Conservation (phyloP, 2,888 invertebrate species). For the Tinea trinotella region DNA sequence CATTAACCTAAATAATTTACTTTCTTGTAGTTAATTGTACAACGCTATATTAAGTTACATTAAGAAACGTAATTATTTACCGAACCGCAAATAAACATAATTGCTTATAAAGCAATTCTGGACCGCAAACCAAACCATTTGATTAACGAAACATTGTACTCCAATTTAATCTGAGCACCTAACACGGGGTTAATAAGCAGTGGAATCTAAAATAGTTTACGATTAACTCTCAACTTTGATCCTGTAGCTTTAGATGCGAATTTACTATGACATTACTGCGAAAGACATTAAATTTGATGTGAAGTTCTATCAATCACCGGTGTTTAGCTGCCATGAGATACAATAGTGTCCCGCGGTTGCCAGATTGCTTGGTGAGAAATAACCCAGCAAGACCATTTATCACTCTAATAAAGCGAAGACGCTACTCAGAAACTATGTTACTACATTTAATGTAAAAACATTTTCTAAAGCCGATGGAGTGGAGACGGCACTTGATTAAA, state of each 20-base stretch:
- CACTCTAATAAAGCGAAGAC: constrained; percentile 14
- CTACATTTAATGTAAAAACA: constrained; percentile 7
- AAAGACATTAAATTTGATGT: constrained; percentile 9
- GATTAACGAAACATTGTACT: constrained; percentile 1
- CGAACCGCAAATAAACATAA: background rate
- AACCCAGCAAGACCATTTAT: constrained; percentile 15
- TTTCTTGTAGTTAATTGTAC: too few relatives aligned
- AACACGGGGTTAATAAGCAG: constrained; percentile 10
- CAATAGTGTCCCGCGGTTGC: constrained; percentile 18
- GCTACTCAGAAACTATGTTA: constrained; percentile 10
- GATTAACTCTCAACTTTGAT: background rate
- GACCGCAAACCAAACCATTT: background rate
- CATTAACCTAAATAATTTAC: too few relatives aligned
- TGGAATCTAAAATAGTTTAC: background rate
- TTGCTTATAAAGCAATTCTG: background rate
- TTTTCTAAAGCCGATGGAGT: constrained; percentile 10
- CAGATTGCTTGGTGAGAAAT: constrained; percentile 16
- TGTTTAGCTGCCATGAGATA: constrained; percentile 18
- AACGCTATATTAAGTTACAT: too few relatives aligned
- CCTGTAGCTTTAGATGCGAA: background rate
- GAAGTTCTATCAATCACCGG: constrained; percentile 15
- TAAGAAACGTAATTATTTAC: too few relatives aligned
- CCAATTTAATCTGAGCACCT: background rate
- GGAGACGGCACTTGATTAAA: constrained; percentile 10
- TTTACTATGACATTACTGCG: background rate